These are phyloP conservation scores for Anolis apletophallus DNA, from an alignment of 2,797 vertebrate genomes.

Conservation along the genomic window DNA sequence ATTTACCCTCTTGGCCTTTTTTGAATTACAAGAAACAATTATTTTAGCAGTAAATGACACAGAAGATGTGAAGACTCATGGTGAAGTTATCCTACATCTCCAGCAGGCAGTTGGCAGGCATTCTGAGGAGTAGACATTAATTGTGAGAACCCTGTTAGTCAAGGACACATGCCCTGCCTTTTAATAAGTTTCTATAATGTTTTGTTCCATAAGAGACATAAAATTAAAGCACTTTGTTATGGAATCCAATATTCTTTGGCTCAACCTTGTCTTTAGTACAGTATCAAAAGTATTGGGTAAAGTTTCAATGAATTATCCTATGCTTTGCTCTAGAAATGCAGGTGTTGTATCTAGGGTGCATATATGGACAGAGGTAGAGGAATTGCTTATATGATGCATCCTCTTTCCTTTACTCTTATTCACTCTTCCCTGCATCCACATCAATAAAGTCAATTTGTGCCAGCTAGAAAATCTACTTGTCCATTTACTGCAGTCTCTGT, in stretches of 20 bases:
- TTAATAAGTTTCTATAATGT: no score
- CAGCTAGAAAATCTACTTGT: neutral
- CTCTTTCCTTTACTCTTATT: constrained; percentile 1
- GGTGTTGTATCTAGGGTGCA: neutral
- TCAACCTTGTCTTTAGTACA: neutral
- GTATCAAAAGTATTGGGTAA: neutral
- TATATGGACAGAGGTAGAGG: neutral
- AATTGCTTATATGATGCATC: neutral
- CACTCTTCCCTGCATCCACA: no score
- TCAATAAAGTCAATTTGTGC: neutral
- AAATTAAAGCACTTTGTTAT: neutral
- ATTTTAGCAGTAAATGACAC: no score
- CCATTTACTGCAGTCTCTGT: neutral
- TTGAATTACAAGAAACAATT: no score
- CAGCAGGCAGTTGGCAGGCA: no score
- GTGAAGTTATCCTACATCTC: no score
- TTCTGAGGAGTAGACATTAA: no score
- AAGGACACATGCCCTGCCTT: no score
- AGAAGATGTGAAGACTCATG: no score
- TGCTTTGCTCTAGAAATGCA: neutral
- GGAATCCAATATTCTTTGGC: neutral
- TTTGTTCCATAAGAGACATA: neutral
- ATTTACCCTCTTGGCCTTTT: no score
- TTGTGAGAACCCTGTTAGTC: no score
- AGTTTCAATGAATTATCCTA: neutral